Evolutionary conservation across 1,140 invertebrate genomes (phyloP), one percentile per base, ranked within the genome.

Genomic region (Pseudomyrmex cubaensis): DNA sequence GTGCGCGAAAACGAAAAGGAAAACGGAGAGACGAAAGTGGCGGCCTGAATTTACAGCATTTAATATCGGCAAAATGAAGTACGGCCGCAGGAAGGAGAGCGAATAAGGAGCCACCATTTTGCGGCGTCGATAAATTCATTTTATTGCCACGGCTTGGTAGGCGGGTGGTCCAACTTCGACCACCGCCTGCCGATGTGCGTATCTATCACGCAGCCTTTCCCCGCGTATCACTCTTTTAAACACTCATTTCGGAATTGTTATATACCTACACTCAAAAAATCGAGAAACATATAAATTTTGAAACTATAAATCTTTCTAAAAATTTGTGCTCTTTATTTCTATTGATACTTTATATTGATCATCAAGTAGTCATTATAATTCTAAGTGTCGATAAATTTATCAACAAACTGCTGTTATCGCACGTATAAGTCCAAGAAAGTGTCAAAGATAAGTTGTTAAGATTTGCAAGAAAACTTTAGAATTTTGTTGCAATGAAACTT

Each of bases 11-110:
- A 52, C n/a, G 67, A 13, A 57, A 35, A 48, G 50, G 8, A 12
- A 2, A 48, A 13, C 54, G n/a, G 22, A 70, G 35, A 17, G 63
- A 61, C 12, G 17, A 35, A 50, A 35, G 86, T 83, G 80, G 63
- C 82, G 64, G 69, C 63, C 64, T 86, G 85, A 80, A 70, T 83
- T 80, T 80, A 80, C 76, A 91, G 90, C 90, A 85, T 91, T 90
- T 91, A 90, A 91, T 91, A 91, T 90, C 85, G 90, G 90, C 87
- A 90, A 91, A 91, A 91, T 91, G 89, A 91, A 90, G 90, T 90
- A 91, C 90, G 90, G 78, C 76, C 83, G 56, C 67, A 66, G 64
- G 62, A 35, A 73, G 62, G 54, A 57, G 61, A 54, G 56, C 57
- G 61, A 22, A 88, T 91, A 91, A 90, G 89, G 87, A 87, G 83